Evolutionary conservation across 2,113 vertebrate species (phyloP).

Genomic region (Catharus fuscescens): DNA sequence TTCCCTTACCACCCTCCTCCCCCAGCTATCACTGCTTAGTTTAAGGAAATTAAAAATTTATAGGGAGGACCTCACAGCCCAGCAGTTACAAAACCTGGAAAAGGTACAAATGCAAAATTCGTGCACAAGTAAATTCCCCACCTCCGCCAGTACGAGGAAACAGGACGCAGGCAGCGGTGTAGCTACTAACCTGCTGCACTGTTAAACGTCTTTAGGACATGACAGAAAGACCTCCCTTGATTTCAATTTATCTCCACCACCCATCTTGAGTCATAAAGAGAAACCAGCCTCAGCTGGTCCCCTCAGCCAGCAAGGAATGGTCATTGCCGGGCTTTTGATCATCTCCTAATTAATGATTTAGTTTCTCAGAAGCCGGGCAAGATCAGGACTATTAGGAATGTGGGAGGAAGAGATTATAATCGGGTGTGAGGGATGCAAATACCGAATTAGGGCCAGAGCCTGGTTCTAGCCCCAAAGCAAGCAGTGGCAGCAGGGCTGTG

Average conservation of each 20-base stretch:
- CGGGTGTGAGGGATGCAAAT: fast-evolving
- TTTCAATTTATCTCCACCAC: not conserved
- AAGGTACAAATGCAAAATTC: not conserved
- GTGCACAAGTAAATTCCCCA: not conserved
- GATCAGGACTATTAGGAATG: not conserved
- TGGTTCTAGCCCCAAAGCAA: fast-evolving
- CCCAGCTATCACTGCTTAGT: not conserved
- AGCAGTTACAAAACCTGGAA: not conserved
- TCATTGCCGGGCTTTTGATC: not conserved
- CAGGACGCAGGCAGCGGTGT: not conserved
- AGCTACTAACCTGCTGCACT: not conserved
- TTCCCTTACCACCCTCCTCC: fast-evolving
- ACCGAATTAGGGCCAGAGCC: not conserved
- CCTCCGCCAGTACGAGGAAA: not conserved
- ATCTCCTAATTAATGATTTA: not conserved
- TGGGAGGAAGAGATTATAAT: not conserved
- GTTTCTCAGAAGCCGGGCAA: not conserved
- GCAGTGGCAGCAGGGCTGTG: not conserved
- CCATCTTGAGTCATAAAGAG: not conserved
- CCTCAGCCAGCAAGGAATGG: not conserved
- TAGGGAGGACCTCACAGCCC: not conserved
- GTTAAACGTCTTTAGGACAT: not conserved
- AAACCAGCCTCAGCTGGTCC: not conserved
- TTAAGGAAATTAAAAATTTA: not conserved
- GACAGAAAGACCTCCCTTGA: fast-evolving